Base-by-base conservation (phyloP, 1,140 invertebrate species). In the Tenebrio molitor region DNA sequence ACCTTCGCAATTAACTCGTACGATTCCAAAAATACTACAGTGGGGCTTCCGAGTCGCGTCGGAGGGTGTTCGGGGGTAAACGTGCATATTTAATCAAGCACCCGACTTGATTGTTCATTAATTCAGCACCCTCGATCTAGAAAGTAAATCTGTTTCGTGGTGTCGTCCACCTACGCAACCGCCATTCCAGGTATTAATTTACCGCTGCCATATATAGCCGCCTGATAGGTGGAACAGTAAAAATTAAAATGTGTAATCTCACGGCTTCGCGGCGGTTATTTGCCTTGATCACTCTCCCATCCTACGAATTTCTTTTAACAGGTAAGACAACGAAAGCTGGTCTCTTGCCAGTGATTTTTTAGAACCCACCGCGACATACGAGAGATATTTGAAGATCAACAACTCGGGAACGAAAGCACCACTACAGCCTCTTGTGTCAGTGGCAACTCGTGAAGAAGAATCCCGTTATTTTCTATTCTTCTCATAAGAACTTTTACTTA, bases 171-270 rank as follows among this genome's bases (percentile, higher is more conserved):
- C 50, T 58, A 12, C 50, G 23, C 50, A 58, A 2, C 50, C 12
- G 29, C 50, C 50, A 58, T 58, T 23, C 19, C 21, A 5, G 23
- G 50, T 58, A 58, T 58, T 58, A 58, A 58, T 58, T 58, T 58
- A 58, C 7, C 21, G 23, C 23, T 29, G 50, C 50, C 50, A 58
- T 58, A 58, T 58, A 58, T 29, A 23, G 50, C 0, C 21, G 21
- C 8, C 12, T 58, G 29, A 58, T 58, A 29, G 21, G 21, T 29
- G 50, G 23, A 15, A 29, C 50, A 29, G 50, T 33, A 58, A 58
- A 58, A 58, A 58, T 58, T 4, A 21, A 34, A 58, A 58, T 58
- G 25, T 29, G 23, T 58, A 33, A 58, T 58, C 50, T 58, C 23
- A 12, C 23, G 50, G 23, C 50, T 58, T 58, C n/a, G 29, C 19